Evolutionary conservation across 2,797 vertebrate genomes (phyloP).

Genomic region (Chaenodraco wilsoni): DNA sequence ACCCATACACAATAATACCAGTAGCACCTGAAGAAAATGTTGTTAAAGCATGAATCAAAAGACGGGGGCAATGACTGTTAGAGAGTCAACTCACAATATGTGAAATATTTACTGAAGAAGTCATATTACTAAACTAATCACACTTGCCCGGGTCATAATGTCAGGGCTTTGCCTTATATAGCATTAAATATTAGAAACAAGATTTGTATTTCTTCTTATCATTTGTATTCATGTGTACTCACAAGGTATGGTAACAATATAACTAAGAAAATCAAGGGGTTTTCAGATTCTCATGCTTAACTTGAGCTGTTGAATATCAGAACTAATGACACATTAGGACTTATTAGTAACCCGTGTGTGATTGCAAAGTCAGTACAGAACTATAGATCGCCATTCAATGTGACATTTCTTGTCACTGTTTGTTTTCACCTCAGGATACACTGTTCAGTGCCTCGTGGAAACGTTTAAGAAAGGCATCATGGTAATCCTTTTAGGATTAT

Average conservation of each 20-base stretch:
- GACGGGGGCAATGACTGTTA: slow-evolving; percentile 15
- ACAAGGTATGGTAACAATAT: background rate
- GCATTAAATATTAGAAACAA: slow-evolving; percentile 10
- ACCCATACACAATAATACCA: slow-evolving; percentile 16
- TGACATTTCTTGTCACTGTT: too few relatives aligned
- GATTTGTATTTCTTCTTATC: background rate
- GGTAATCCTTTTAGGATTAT: background rate
- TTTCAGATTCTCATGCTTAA: background rate
- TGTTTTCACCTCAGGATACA: background rate
- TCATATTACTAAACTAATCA: slow-evolving; percentile 33
- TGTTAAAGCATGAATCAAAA: slow-evolving; percentile 34
- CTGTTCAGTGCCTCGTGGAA: background rate
- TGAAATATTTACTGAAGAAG: slow-evolving; percentile 34
- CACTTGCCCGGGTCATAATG: slow-evolving; percentile 12
- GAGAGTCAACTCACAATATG: background rate
- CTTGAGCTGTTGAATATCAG: slow-evolving; percentile 4
- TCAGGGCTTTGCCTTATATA: slow-evolving; percentile 15
- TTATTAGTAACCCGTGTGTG: background rate
- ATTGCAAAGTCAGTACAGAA: background rate
- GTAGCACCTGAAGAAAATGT: slow-evolving; percentile 28
- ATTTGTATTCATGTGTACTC: slow-evolving; percentile 9
- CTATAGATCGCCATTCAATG: background rate
- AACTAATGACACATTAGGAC: slow-evolving; percentile 9
- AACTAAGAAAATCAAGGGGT: background rate
- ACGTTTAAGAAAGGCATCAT: background rate